These are phyloP conservation scores for Diachrysia chrysitis DNA, from an alignment of 2,888 invertebrate genomes.

Conservation along the genomic window DNA sequence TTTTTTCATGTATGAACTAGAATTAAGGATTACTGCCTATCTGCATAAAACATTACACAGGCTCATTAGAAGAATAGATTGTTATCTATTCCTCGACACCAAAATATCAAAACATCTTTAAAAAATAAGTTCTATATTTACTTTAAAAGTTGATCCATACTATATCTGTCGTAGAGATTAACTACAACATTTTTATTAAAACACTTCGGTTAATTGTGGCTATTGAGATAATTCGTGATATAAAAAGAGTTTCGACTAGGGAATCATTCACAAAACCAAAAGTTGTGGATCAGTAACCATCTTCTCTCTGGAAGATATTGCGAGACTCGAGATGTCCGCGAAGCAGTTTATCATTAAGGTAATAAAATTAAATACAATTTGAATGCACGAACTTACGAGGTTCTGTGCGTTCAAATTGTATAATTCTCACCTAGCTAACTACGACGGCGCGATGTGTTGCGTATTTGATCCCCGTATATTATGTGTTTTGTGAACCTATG, in stretches of 20 bases:
- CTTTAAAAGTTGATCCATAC: conserved; percentile 57
- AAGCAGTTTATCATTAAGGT: conserved; percentile 60
- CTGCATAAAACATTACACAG: no score
- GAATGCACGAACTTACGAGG: background rate
- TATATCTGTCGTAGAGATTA: conserved; percentile 63
- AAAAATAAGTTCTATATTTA: background rate
- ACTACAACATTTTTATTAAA: conserved; percentile 72
- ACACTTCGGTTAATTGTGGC: conserved; percentile 69
- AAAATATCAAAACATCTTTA: no score
- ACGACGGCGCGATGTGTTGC: no score
- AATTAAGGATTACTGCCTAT: no score
- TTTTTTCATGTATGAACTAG: no score
- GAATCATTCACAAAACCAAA: conserved; percentile 63
- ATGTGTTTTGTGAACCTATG: no score
- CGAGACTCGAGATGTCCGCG: conserved; percentile 45
- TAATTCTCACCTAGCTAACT: no score
- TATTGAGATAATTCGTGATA: conserved; percentile 73
- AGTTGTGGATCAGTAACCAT: conserved; percentile 31
- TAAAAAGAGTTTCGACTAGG: conserved; percentile 70
- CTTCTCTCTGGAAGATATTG: conserved; percentile 8
- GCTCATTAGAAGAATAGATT: no score
- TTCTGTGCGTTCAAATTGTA: no score
- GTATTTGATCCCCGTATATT: no score
- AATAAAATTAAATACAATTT: conserved; percentile 29
- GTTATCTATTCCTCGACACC: no score